Evolutionary conservation across 2,797 vertebrate genomes (phyloP), one percentile per base, ranked within the genome.

Genomic region (Sciurus carolinensis): DNA sequence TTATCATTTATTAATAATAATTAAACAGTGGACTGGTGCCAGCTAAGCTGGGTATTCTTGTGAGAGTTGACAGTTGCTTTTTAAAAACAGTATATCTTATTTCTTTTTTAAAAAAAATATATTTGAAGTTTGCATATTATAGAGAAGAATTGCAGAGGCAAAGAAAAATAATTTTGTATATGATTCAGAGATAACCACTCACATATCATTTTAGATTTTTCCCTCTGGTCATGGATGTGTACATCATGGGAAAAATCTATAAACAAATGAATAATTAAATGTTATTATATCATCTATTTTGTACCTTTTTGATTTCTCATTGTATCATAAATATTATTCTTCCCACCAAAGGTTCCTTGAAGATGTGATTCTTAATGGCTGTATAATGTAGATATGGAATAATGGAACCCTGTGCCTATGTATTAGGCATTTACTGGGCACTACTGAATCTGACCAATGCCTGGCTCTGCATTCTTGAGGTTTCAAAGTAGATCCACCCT

Each of bases 1-100:
- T 80, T 95, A 82, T 84, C 59, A 90, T 91, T 90, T 93, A 77
- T 94, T 94, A 73, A 87, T 91, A 95, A 57, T 79, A 89, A 90
- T 89, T 85, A 71, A n/a, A 91, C 0, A n/a, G 42, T 42, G 47
- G 39, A 59, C 39, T 57, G 26, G 18, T 18, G 1, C 75, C 24
- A 36, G 18, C 50, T 66, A 84, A 39, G 12, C 84, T 85, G 44
- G 12, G 3, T 75, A 59, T 84, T 94, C 79, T 84, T 87, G 14
- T 42, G 54, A 94, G 36, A 66, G 36, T 20, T 79, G 77, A 69
- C 10, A 76, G 22, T 59, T 50, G 30, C 28, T 91, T 92, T 95
- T 72, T 52, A 50, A 80, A 84, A 89, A 62, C 30, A 30, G 12
- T 73, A 1, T 62, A 30, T 92, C 47, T 80, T 92, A 52, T 64